Evolutionary conservation across 2,888 invertebrate genomes (phyloP).

Genomic region (Antheraea assamensis): DNA sequence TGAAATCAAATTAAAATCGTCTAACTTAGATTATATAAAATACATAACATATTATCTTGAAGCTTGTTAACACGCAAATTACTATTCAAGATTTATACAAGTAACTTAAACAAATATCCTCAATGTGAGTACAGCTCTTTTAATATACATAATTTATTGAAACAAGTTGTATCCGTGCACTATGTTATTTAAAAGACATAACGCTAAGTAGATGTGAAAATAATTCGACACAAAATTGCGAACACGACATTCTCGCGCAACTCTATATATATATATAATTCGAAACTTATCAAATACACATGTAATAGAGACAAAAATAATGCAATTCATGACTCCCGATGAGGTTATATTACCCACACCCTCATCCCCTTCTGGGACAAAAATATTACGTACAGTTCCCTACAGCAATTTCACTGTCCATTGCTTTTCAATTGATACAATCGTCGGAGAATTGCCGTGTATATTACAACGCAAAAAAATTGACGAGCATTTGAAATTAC

Average conservation of each 20-base stretch:
- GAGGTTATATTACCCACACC: conserved; percentile 1
- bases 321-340: conserved; percentile 4
- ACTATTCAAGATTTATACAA: too few relatives aligned
- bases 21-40: too few relatives aligned
- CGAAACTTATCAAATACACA: not conserved
- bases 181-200: too few relatives aligned
- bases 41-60: too few relatives aligned
- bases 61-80: too few relatives aligned
- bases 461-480: conserved; percentile 6
- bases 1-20: too few relatives aligned
- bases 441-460: conserved; percentile 20
- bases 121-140: too few relatives aligned
- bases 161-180: too few relatives aligned
- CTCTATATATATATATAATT: not conserved
- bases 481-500: not conserved
- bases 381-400: conserved; percentile 17
- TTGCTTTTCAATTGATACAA: conserved; percentile 22
- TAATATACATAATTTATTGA: too few relatives aligned
- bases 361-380: not conserved
- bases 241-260: not conserved
- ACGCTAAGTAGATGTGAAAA: not conserved
- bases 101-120: too few relatives aligned
- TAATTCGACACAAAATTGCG: not conserved
- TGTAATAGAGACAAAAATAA: not conserved
- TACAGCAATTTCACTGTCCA: conserved; percentile 22